Conservation (phyloP, 2,797 vertebrate genomes). For the Hydrocynus forskahlii region DNA sequence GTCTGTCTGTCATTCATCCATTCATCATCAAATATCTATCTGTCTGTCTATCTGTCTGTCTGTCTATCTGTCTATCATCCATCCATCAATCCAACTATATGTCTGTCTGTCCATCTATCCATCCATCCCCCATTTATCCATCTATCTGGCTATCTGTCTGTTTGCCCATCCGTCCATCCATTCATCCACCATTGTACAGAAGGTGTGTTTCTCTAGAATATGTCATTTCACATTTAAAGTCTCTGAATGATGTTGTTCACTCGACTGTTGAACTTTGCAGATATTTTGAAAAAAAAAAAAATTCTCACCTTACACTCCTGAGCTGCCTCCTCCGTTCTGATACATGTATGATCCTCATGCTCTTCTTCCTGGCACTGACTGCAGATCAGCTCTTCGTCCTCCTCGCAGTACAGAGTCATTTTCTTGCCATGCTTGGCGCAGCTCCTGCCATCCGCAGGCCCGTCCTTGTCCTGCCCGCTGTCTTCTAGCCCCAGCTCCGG, state of each 20-base stretch:
- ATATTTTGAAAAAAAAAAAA: not conserved
- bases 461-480: not conserved
- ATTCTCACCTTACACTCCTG: constrained; percentile 65
- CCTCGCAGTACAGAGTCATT: constrained; percentile 62
- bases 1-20: no score
- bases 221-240: no score
- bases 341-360: constrained; percentile 63
- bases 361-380: constrained; percentile 57
- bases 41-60: no score
- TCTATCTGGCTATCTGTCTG: no score
- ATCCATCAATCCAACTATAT: no score
- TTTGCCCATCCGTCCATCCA: no score
- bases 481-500: not conserved
- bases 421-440: constrained; percentile 60
- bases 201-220: no score
- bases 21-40: no score
- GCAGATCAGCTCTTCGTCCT: constrained; percentile 66
- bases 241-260: not conserved
- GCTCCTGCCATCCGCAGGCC: not conserved
- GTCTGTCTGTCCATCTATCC: no score
- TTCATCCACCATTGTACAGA: no score
- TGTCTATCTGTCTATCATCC: no score
- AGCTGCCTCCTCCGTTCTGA: constrained; percentile 60
- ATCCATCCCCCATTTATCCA: no score
- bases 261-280: not conserved